These are phyloP conservation scores for Melanerpes formicivorus DNA, from an alignment of 2,113 vertebrate genomes.

Conservation along the genomic window DNA sequence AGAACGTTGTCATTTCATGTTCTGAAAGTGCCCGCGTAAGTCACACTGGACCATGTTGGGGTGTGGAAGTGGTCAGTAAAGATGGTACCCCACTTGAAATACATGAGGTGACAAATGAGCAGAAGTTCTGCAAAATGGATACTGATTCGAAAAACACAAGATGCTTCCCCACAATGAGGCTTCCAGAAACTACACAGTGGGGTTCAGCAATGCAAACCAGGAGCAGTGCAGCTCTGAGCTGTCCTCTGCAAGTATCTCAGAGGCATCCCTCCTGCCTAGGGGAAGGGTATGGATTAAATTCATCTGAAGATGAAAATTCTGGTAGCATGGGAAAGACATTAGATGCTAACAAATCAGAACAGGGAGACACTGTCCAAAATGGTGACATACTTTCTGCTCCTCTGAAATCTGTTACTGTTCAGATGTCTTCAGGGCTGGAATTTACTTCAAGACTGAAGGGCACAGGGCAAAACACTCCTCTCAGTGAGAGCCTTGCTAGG, in stretches of 20 bases:
- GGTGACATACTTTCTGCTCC: neutral
- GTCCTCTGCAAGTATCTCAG: neutral
- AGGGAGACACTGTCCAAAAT: neutral
- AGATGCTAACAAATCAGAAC: neutral
- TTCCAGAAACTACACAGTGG: neutral
- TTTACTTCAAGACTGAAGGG: constrained; percentile 10
- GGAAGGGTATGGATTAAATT: neutral
- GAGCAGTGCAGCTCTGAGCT: neutral
- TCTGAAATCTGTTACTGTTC: constrained; percentile 57
- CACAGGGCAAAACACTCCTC: neutral
- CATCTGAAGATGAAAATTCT: neutral
- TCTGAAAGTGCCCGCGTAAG: neutral
- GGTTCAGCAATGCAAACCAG: neutral
- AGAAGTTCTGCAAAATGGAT: neutral
- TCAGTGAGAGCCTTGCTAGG: neutral
- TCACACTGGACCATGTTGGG: neutral
- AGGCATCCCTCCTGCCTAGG: neutral
- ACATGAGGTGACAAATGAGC: neutral
- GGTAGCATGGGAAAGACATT: neutral
- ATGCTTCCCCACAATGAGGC: neutral
- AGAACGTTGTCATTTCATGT: neutral
- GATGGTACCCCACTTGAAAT: neutral
- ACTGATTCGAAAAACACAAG: neutral
- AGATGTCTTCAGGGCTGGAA: constrained; percentile 62
- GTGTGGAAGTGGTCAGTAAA: neutral